phyloP scores from a whole-genome alignment of 2,797 vertebrate species.

The Aphelocoma californica region DNA sequence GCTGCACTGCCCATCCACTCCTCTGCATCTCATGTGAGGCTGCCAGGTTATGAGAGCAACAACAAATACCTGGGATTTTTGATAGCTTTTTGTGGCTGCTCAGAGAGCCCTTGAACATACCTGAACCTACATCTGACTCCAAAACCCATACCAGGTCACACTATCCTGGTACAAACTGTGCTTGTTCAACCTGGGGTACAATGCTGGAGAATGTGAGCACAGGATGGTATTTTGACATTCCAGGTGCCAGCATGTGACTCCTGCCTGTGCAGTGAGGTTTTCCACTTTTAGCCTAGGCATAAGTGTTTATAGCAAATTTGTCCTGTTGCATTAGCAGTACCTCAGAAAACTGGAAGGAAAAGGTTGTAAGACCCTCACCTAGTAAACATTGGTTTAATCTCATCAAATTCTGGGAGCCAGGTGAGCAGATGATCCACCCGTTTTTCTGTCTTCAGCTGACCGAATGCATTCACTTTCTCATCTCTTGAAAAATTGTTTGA shows the following conservation, averaged over 20 bases:
- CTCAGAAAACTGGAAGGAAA: background rate
- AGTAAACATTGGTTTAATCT: background rate
- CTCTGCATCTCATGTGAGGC: background rate
- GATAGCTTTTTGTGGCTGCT: background rate
- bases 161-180: background rate
- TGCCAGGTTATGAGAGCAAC: background rate
- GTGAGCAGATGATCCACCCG: background rate
- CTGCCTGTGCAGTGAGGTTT: background rate
- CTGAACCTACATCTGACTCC: rapidly evolving
- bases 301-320: background rate
- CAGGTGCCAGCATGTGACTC: background rate
- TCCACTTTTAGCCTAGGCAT: background rate
- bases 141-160: background rate
- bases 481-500: background rate
- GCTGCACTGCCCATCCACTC: rapidly evolving
- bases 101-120: background rate
- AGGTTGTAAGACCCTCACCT: background rate
- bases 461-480: background rate
- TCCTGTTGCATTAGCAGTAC: background rate
- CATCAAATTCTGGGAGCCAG: background rate
- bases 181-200: background rate
- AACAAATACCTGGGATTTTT: background rate
- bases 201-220: rapidly evolving
- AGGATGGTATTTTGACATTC: background rate
- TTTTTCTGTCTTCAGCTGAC: background rate